Base-by-base conservation (phyloP, 2,888 invertebrate genomes). In the Pegoplata infirma region DNA sequence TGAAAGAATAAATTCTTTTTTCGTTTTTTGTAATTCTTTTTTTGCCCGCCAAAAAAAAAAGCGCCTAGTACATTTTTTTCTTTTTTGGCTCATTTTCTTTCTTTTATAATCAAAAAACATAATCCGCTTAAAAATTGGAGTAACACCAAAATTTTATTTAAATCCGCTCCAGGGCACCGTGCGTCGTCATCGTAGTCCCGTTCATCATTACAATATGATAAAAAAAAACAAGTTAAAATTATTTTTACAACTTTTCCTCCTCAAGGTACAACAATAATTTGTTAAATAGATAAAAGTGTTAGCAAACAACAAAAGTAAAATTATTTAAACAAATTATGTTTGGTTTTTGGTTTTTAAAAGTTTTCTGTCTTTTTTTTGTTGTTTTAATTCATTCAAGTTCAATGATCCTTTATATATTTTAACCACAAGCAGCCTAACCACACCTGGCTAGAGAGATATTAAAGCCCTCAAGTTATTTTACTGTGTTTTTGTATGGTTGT, bases 351-450 rank as follows among this genome's bases (percentile, higher is more conserved):
- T 32, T 10, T 17, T 12, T 7, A n/a, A n/a, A n/a, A n/a, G n/a
- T n/a, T n/a, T n/a, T n/a, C n/a, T n/a, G n/a, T 23, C 36, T 8
- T 40, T 40, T 7, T 28, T 19, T 16, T n/a, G 5, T 19, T 14
- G 51, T 61, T 67, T 47, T 47, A 55, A 68, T 47, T 68, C 74
- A 47, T 75, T 75, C 67, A 75, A 75, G 74, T 68, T 68, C 61
- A 75, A 55, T 68, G 74, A 68, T 44, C 61, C 61, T 75, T 67
- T 59, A 58, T 56, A 25, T 46, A 5, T 53, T 21, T 44, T 63
- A 44, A 25, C 23, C 10, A 32, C n/a, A n/a, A n/a, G n/a, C n/a
- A n/a, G n/a, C n/a, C n/a, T n/a, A n/a, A n/a, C 2, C 32, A 32
- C 47, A 61, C 59, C 59, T 61, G 59, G 10, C 46, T 61, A 25